Evolutionary conservation across 2,113 vertebrate species (phyloP).

Genomic region (Thunnus thynnus): DNA sequence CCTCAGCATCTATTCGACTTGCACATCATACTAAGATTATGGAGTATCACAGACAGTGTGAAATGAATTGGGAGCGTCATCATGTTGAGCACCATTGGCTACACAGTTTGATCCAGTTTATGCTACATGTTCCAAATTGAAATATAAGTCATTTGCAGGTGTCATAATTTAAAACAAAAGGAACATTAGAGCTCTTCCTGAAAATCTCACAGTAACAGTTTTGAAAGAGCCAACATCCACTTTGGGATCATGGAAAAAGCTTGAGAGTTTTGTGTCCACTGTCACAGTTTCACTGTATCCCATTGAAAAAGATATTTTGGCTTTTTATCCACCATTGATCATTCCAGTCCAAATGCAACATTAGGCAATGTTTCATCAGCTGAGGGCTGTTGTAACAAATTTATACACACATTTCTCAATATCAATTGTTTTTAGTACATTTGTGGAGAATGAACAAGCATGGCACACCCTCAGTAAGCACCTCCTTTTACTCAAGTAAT

Average conservation of each 20-base stretch:
- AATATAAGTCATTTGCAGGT: constrained; percentile 64
- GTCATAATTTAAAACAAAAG: constrained; percentile 67
- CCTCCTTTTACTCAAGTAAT: constrained; percentile 78
- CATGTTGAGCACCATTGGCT: constrained; percentile 67
- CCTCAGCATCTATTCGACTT: constrained; percentile 28
- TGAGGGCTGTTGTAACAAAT: constrained; percentile 64
- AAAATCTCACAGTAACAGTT: constrained; percentile 56
- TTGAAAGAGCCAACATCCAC: constrained; percentile 38
- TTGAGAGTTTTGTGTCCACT: constrained; percentile 37
- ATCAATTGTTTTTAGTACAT: constrained; percentile 66
- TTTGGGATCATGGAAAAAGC: constrained; percentile 24
- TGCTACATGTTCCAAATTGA: constrained; percentile 62
- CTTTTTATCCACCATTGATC: constrained; percentile 52
- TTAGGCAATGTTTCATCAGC: constrained; percentile 71
- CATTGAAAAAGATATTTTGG: constrained; percentile 42
- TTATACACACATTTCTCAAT: constrained; percentile 70
- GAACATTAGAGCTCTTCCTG: constrained; percentile 40
- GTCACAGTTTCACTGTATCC: constrained; percentile 40
- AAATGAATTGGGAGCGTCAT: constrained; percentile 64
- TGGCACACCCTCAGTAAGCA: constrained; percentile 77
- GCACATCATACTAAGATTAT: constrained; percentile 40
- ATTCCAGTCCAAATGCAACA: constrained; percentile 59
- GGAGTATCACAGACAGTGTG: constrained; percentile 51
- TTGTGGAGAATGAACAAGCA: constrained; percentile 72
- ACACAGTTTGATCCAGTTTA: constrained; percentile 63